Conservation (phyloP, 2,888 invertebrate genomes). For the Lucinisca nassula region DNA sequence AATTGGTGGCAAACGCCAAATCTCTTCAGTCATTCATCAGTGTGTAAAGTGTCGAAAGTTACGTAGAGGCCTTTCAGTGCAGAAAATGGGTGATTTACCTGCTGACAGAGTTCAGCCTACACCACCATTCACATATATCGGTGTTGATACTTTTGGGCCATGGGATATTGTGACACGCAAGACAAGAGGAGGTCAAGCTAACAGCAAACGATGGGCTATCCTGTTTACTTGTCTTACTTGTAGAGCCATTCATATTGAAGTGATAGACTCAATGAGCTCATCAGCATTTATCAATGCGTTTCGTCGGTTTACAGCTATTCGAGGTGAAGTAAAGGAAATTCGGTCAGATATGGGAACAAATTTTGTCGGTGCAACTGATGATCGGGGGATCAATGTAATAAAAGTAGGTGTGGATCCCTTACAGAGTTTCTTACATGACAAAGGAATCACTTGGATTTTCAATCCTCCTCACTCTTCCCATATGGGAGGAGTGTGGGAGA, state of each 20-base stretch:
- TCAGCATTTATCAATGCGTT: conserved; percentile 60
- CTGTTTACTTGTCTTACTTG: conserved; percentile 59
- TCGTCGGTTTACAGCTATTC: conserved; percentile 42
- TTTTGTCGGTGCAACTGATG: conserved; percentile 39
- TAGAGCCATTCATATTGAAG: conserved; percentile 63
- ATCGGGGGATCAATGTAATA: conserved; percentile 15
- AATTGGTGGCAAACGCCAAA: conserved; percentile 42
- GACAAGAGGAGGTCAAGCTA: conserved; percentile 50
- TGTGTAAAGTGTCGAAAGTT: conserved; percentile 58
- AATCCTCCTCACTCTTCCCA: conserved; percentile 40
- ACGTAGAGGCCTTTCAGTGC: conserved; percentile 25
- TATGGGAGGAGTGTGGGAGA: conserved; percentile 49
- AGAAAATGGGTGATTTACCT: conserved; percentile 61
- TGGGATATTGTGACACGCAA: conserved; percentile 52
- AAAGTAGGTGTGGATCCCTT: conserved; percentile 2
- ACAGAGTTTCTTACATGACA: not conserved
- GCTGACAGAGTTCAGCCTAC: conserved; percentile 43
- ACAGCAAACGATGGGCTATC: conserved; percentile 57
- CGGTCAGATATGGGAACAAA: conserved; percentile 48
- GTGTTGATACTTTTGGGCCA: conserved; percentile 63
- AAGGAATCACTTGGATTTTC: conserved; percentile 34
- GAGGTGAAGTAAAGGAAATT: conserved; percentile 30
- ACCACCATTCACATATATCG: conserved; percentile 62
- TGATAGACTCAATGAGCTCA: conserved; percentile 52
- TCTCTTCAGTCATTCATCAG: conserved; percentile 29